Percentiles rank a stretch among this genome's conserved stretches.
These are phyloP conservation scores for Melanostoma scalare DNA, from an alignment of 2,888 invertebrate genomes.

Conservation along the genomic window DNA sequence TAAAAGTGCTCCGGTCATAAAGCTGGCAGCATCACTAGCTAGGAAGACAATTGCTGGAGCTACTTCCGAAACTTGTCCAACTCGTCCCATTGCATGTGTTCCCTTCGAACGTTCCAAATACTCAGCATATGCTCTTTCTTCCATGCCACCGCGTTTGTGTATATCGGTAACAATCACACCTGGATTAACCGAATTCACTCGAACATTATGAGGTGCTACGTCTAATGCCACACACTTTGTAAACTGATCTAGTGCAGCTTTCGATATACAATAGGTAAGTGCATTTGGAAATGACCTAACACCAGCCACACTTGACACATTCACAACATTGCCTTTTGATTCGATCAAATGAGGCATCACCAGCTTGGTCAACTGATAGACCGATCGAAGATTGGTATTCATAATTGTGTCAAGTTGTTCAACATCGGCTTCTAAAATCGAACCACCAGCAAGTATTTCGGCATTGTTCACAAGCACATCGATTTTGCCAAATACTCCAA, in stretches of 20 bases:
- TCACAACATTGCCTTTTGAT: constrained; percentile 92
- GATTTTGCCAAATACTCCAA: constrained; percentile 85
- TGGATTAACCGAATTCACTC: constrained; percentile 96
- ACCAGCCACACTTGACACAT: constrained; percentile 96
- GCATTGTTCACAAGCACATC: constrained; percentile 94
- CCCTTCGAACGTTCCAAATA: constrained; percentile 90
- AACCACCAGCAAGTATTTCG: constrained; percentile 89
- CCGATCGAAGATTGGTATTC: constrained; percentile 91
- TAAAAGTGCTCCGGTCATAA: constrained; percentile 88
- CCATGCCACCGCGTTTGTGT: constrained; percentile 90
- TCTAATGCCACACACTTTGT: constrained; percentile 94
- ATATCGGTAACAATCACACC: constrained; percentile 94
- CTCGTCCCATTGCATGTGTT: constrained; percentile 94
- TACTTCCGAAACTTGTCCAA: constrained; percentile 92
- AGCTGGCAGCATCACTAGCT: constrained; percentile 88
- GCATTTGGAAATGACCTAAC: constrained; percentile 92
- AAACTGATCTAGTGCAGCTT: constrained; percentile 96
- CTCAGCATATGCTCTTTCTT: constrained; percentile 87
- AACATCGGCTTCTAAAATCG: constrained; percentile 90
- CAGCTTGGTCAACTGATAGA: constrained; percentile 90
- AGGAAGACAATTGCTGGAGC: constrained; percentile 94
- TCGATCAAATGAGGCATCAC: constrained; percentile 90
- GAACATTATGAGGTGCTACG: constrained; percentile 88
- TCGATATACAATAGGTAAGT: constrained; percentile 95
- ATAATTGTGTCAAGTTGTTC: constrained; percentile 93